phyloP scores from a whole-genome alignment of 2,888 invertebrate genomes.

The Agrotis clavis region DNA sequence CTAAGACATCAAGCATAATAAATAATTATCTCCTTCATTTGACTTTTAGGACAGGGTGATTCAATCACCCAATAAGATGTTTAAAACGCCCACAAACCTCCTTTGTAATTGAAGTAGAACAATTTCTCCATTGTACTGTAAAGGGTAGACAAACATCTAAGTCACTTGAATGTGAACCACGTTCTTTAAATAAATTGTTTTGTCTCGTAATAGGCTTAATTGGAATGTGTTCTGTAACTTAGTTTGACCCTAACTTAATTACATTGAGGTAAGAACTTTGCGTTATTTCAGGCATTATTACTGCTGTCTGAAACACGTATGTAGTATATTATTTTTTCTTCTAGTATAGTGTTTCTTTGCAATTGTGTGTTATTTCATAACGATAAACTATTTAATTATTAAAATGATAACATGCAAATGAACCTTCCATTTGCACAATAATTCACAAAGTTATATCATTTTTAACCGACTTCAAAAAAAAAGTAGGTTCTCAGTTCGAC shows the following conservation, averaged over 20 bases:
- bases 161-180: constrained; percentile 44
- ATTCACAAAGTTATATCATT: too few relatives aligned
- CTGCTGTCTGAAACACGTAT: constrained; percentile 16
- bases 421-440: too few relatives aligned
- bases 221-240: constrained; percentile 50
- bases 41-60: too few relatives aligned
- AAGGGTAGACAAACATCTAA: constrained; percentile 2
- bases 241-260: constrained; percentile 61
- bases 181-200: constrained; percentile 57
- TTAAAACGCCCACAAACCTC: background rate
- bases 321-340: background rate
- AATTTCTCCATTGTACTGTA: constrained; percentile 2
- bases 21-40: background rate
- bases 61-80: background rate
- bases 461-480: too few relatives aligned
- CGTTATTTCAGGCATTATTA: constrained; percentile 34
- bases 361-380: too few relatives aligned
- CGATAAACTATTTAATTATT: too few relatives aligned
- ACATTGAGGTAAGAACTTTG: constrained; percentile 40
- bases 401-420: too few relatives aligned
- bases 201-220: constrained; percentile 52
- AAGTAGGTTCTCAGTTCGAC: too few relatives aligned
- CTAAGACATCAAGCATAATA: background rate
- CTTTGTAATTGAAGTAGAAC: constrained; percentile 17
- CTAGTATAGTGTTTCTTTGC: background rate